phyloP scores from a whole-genome alignment of 1,140 invertebrate genomes.

The Ptiloglossa arizonensis region DNA sequence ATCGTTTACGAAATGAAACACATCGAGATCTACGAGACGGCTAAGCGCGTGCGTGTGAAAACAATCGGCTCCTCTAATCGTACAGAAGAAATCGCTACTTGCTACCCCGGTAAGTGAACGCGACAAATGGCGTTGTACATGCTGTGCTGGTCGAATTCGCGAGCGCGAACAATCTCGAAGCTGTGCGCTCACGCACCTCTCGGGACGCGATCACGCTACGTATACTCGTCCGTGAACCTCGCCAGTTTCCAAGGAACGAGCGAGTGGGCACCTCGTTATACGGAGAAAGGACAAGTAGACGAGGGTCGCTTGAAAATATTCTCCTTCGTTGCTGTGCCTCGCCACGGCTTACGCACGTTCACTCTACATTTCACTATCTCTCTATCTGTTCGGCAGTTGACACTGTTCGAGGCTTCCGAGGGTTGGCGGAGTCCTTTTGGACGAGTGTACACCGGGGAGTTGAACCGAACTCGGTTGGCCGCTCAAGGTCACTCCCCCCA shows the following conservation, averaged over 20 bases:
- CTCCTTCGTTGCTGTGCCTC: not conserved
- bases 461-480: too few relatives aligned
- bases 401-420: not conserved
- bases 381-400: not conserved
- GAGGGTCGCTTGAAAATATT: conserved; percentile 14
- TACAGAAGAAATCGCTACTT: conserved; percentile 30
- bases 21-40: conserved; percentile 16
- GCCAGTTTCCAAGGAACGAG: conserved; percentile 15
- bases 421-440: too few relatives aligned
- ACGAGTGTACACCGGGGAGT: too few relatives aligned
- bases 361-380: not conserved
- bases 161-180: conserved; percentile 43
- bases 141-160: conserved; percentile 1
- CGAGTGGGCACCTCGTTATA: conserved; percentile 45
- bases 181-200: conserved; percentile 23
- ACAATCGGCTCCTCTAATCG: conserved; percentile 5
- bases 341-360: not conserved
- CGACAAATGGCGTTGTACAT: conserved; percentile 7
- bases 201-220: not conserved
- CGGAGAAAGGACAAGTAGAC: conserved; percentile 30
- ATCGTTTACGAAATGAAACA: conserved; percentile 39
- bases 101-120: conserved; percentile 19
- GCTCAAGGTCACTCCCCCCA: too few relatives aligned
- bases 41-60: conserved; percentile 39
- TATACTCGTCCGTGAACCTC: not conserved